Percentiles rank a stretch among this genome's conserved stretches.
phyloP scores from a whole-genome alignment of 2,888 invertebrate genomes.

The Venustoraphidia nigricollis region DNA sequence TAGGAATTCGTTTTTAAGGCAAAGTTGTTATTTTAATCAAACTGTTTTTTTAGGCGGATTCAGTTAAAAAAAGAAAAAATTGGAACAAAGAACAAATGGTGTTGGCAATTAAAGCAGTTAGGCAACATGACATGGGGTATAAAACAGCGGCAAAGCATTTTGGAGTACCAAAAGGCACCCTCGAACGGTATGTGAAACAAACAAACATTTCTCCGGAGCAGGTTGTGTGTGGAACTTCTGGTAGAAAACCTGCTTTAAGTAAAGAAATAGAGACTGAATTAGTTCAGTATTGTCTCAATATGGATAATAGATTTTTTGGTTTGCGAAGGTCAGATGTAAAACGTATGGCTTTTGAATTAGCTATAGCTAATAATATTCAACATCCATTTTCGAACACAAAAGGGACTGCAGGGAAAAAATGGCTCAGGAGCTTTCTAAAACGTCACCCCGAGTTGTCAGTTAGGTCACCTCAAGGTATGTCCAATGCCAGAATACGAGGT shows the following conservation, averaged over 20 bases:
- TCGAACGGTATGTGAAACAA: not conserved
- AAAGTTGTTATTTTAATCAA: no score
- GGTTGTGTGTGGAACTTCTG: constrained; percentile 5
- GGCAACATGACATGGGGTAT: constrained; percentile 11
- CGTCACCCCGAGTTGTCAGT: constrained; percentile 16
- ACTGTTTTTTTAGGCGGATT: no score
- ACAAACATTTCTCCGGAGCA: constrained; percentile 1
- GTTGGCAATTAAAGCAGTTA: constrained; percentile 11
- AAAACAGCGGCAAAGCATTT: constrained; percentile 12
- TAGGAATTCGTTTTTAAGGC: no score
- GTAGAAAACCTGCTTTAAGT: constrained; percentile 12
- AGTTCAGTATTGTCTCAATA: constrained; percentile 11
- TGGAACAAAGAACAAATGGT: constrained; percentile 14
- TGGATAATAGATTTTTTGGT: constrained; percentile 16
- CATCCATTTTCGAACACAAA: constrained; percentile 14
- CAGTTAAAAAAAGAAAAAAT: not conserved
- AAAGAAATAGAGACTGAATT: constrained; percentile 13
- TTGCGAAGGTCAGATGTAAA: constrained; percentile 15
- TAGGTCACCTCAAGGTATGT: constrained; percentile 16
- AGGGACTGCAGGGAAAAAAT: constrained; percentile 16
- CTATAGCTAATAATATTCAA: constrained; percentile 12
- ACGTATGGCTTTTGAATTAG: constrained; percentile 14
- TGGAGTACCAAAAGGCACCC: constrained; percentile 10
- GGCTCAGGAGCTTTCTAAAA: constrained; percentile 15
- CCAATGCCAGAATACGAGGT: constrained; percentile 14